Conservation (phyloP, 2,797 vertebrate genomes). For the Miichthys miiuy region DNA sequence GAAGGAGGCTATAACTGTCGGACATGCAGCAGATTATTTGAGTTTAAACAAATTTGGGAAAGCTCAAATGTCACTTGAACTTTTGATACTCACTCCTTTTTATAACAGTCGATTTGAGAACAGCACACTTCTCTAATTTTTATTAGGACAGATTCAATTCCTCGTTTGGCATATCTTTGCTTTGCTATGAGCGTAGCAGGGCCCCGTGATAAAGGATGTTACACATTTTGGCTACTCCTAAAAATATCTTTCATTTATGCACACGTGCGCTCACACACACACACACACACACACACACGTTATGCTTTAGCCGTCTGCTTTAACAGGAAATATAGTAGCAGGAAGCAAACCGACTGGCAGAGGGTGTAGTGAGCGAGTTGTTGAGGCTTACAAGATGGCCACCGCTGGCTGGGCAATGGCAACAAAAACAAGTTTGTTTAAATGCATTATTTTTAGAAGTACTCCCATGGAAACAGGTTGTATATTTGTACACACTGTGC, state of each 20-base stretch:
- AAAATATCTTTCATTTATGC: too few species aligned
- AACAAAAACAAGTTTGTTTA: background rate
- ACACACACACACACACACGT: too few species aligned
- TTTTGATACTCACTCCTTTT: background rate
- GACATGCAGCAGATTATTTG: background rate
- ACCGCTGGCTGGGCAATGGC: background rate
- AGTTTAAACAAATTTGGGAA: conserved; percentile 9
- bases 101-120: background rate
- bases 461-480: conserved; percentile 9
- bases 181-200: too few species aligned
- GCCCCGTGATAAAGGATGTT: too few species aligned
- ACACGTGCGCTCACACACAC: too few species aligned
- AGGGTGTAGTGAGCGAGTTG: background rate
- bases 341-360: background rate
- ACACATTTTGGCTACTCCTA: too few species aligned
- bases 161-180: too few species aligned
- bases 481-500: background rate
- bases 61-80: background rate
- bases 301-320: too few species aligned
- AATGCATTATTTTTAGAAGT: background rate
- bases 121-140: too few species aligned
- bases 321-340: too few species aligned
- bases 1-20: too few species aligned
- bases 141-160: too few species aligned
- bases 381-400: background rate